Evolutionary conservation across 2,797 vertebrate genomes (phyloP).

Genomic region (Spinibarbus caldwelli): DNA sequence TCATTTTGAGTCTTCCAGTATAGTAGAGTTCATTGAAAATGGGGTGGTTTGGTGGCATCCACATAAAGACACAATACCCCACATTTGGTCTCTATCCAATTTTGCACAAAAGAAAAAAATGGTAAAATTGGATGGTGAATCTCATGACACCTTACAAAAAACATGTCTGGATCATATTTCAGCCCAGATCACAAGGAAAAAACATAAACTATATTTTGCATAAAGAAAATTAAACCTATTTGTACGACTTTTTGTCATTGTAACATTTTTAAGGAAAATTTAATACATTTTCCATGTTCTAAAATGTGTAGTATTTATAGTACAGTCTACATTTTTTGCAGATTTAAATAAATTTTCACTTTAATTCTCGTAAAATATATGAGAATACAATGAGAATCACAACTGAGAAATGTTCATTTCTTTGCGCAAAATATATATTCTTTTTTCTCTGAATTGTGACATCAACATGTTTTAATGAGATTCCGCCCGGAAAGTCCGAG

Average conservation of each 20-base stretch:
- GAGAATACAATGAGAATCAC: not conserved
- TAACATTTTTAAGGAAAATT: not conserved
- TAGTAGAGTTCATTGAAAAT: constrained; percentile 75
- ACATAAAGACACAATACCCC: constrained; percentile 26
- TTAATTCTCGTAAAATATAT: not conserved
- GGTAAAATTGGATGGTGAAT: not conserved
- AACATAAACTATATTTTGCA: not conserved
- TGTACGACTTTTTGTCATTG: not conserved
- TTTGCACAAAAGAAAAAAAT: constrained; percentile 59
- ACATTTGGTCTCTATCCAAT: constrained; percentile 29
- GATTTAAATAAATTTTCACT: not conserved
- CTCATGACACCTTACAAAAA: not conserved
- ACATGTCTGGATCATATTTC: not conserved
- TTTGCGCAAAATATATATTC: not conserved
- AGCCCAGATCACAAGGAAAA: not conserved
- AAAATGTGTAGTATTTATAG: not conserved
- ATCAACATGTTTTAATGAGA: not conserved
- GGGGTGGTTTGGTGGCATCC: constrained; percentile 55
- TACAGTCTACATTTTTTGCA: too few species aligned
- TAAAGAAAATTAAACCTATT: not conserved
- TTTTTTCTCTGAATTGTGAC: not conserved
- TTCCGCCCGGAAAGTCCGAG: not conserved
- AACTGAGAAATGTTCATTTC: not conserved
- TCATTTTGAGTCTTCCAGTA: constrained; percentile 66
- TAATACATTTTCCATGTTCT: not conserved